Base-by-base conservation (phyloP, 2,797 vertebrate species). In the Argyrosomus regius region DNA sequence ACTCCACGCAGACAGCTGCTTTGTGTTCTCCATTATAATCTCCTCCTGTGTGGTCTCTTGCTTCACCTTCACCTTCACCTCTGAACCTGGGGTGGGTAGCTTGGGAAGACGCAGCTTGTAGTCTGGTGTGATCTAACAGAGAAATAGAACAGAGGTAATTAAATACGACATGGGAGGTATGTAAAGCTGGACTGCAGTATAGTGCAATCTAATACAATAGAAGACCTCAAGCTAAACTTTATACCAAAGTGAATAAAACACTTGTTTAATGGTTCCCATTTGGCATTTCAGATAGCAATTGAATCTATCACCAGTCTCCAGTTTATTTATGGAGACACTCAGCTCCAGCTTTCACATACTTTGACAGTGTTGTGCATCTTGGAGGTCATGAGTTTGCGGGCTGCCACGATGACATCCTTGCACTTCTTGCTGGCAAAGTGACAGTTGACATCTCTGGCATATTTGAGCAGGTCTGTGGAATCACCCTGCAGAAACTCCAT, bases 371-470 rank as follows among this genome's bases (percentile, higher is more conserved):
- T 96, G 92, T 99, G 98, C 92, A 99, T 98, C 90, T 99, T 97
- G 46, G 97, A 97, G 24, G 97, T 99, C 98, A 99, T 99, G 72
- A 99, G 94, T 73, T 94, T 97, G 66, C 98, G 96, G 0, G 98
- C 98, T 0, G 96, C 93, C 81, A 97, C 96, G 1, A 99, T 97
- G 59, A 99, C 98, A 13, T 99, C 98, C 77, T 97, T 97, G 93
- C 98, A 99, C 87, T 99, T 99, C 90, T 98, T 99, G 92, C 96
- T 98, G 85, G 98, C 97, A 78, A 99, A 99, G 82, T 99, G 98
- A 82, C 95, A 96, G 82, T 99, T 98, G 79, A 99, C 95, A 0
- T 99, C 97, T n/a, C 96, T 94, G 59, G 98, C 98, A 0, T 99
- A 99, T 67, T 96, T 97, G 69, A 99, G 92, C 70, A 99, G 89